These are phyloP conservation scores for Trissonchulus latispiculum DNA, from an alignment of 2,888 invertebrate species.

Conservation along the genomic window DNA sequence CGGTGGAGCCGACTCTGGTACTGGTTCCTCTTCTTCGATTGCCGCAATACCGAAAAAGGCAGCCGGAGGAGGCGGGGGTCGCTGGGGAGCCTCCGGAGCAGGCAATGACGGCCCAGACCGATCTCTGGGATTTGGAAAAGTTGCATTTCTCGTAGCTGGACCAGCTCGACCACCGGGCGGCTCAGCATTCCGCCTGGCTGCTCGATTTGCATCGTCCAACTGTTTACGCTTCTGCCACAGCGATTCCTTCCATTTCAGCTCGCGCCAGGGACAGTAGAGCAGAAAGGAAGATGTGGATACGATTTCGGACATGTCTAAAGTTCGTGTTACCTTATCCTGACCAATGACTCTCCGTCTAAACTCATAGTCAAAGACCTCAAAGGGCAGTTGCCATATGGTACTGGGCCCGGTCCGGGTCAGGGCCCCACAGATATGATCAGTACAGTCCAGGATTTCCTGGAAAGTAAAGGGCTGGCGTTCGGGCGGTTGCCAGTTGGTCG, in stretches of 20 bases:
- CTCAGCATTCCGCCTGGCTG: too few species aligned
- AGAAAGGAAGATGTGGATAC: background rate
- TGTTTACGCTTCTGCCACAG: background rate
- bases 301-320: background rate
- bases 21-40: too few species aligned
- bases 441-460: background rate
- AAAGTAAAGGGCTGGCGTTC: background rate
- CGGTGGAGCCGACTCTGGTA: too few species aligned
- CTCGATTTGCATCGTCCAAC: too few species aligned
- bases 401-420: background rate
- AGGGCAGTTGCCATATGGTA: background rate
- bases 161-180: too few species aligned
- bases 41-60: too few species aligned
- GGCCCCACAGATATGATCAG: background rate
- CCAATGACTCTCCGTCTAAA: background rate
- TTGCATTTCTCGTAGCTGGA: too few species aligned
- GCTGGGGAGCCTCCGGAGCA: too few species aligned
- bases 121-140: too few species aligned
- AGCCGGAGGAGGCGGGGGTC: too few species aligned
- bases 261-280: background rate
- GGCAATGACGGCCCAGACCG: too few species aligned
- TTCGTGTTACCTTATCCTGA: background rate
- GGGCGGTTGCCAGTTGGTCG: background rate
- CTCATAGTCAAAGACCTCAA: background rate
- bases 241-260: background rate